Conservation (phyloP, 35 echinoderm and acorn worm species). For the Stichopus chloronotus region DNA sequence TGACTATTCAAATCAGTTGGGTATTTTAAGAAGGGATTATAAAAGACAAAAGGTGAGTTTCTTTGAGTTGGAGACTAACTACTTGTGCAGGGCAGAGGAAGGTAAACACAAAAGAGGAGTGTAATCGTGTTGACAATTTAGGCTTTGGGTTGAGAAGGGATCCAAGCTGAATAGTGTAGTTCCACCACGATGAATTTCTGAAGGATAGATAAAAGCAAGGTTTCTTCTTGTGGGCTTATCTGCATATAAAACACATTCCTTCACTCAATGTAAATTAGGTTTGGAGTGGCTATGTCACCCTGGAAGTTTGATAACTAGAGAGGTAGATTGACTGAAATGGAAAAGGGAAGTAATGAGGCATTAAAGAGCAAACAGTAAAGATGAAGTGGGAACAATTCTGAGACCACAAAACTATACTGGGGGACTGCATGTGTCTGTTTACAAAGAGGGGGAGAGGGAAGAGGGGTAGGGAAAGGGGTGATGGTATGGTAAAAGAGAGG, state of each 20-base stretch:
- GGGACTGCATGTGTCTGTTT: too few species aligned
- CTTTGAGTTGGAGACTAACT: conserved; percentile 41
- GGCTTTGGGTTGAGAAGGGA: conserved; percentile 1
- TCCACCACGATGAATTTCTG: conserved; percentile 9
- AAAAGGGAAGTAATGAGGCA: not conserved
- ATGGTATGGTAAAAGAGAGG: not conserved
- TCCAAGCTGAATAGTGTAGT: conserved; percentile 17
- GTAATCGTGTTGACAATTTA: conserved; percentile 42
- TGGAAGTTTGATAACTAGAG: conserved; percentile 23
- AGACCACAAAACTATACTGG: too few species aligned
- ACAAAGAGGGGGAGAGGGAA: not conserved
- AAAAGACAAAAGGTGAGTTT: conserved; percentile 41
- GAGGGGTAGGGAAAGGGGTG: not conserved
- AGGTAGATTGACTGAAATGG: not conserved
- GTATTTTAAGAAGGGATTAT: conserved; percentile 52
- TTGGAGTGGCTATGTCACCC: conserved; percentile 39
- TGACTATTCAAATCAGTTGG: conserved; percentile 46
- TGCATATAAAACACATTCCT: conserved; percentile 58
- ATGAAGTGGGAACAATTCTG: not conserved
- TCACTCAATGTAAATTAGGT: conserved; percentile 41
- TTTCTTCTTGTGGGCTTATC: conserved; percentile 40
- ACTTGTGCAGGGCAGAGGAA: conserved; percentile 14
- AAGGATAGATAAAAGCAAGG: conserved; percentile 16
- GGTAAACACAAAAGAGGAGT: conserved; percentile 17
- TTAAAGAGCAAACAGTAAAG: conserved; percentile 4